Conservation (phyloP, 2,113 vertebrate species). For the Tachysurus fulvidraco region DNA sequence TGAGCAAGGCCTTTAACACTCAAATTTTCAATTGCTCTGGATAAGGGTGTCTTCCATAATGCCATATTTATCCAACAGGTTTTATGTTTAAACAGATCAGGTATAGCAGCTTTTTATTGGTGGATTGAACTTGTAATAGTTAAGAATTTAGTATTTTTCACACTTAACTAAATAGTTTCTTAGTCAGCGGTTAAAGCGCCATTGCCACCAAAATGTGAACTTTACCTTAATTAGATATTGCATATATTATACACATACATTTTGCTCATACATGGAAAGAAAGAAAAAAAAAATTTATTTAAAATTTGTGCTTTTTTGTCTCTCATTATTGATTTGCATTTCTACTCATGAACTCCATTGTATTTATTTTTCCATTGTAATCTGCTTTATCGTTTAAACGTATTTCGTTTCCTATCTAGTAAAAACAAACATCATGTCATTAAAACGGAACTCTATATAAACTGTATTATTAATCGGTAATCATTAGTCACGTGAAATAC, state of each 20-base stretch:
- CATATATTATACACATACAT: background rate
- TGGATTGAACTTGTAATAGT: background rate
- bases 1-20: too few relatives aligned
- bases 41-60: too few relatives aligned
- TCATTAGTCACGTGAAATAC: conserved; percentile 3
- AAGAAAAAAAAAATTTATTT: background rate
- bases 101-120: background rate
- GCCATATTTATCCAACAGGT: background rate
- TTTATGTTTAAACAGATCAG: background rate
- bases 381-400: background rate
- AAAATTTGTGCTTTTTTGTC: background rate
- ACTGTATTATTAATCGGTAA: background rate
- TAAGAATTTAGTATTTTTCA: background rate
- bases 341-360: background rate
- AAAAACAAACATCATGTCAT: background rate
- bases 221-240: background rate
- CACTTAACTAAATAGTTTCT: background rate
- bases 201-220: background rate
- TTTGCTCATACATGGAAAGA: background rate
- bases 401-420: background rate
- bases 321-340: background rate
- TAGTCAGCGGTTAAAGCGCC: background rate
- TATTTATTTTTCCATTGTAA: background rate
- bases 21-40: too few relatives aligned
- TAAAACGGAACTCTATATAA: background rate